A percentile compares a stretch with the other conserved stretches of the same genome.
These are phyloP conservation scores for Melieria omissa DNA, from an alignment of 2,888 invertebrate genomes.

Conservation along the genomic window DNA sequence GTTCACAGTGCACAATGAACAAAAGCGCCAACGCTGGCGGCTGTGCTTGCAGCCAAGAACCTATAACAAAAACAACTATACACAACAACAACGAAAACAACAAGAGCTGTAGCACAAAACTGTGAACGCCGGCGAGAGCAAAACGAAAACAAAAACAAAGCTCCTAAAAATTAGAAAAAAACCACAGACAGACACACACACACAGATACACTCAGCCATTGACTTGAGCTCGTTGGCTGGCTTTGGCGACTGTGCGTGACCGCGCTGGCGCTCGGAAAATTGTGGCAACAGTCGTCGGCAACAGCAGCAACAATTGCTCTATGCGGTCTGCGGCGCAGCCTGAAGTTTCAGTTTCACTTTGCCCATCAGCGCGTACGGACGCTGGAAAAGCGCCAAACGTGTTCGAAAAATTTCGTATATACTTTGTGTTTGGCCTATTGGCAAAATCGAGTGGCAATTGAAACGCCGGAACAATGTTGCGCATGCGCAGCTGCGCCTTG, in stretches of 20 bases:
- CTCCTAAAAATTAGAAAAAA: background rate
- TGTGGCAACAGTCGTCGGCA: slow-evolving; percentile 1
- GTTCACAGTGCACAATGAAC: background rate
- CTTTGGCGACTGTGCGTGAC: background rate
- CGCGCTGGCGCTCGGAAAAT: background rate
- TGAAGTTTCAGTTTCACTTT: slow-evolving; percentile 52
- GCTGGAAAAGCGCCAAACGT: slow-evolving; percentile 10
- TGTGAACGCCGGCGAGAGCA: background rate
- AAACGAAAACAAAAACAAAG: background rate
- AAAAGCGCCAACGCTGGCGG: background rate
- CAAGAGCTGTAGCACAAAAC: background rate
- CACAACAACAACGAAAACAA: slow-evolving; percentile 13
- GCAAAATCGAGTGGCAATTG: background rate
- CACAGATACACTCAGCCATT: too few relatives aligned
- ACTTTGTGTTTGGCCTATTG: background rate
- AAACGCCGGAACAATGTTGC: slow-evolving; percentile 1
- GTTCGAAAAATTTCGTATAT: too few relatives aligned
- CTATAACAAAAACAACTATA: background rate
- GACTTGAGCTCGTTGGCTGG: background rate
- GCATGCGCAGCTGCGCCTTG: slow-evolving; percentile 5
- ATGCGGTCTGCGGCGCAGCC: slow-evolving; percentile 2
- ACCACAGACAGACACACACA: too few relatives aligned
- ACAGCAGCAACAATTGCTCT: background rate
- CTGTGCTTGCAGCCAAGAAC: background rate
- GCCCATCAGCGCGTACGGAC: slow-evolving; percentile 45